These are phyloP conservation scores for Smittia sp. DNA, from an alignment of 2,888 invertebrate species.

Conservation along the genomic window DNA sequence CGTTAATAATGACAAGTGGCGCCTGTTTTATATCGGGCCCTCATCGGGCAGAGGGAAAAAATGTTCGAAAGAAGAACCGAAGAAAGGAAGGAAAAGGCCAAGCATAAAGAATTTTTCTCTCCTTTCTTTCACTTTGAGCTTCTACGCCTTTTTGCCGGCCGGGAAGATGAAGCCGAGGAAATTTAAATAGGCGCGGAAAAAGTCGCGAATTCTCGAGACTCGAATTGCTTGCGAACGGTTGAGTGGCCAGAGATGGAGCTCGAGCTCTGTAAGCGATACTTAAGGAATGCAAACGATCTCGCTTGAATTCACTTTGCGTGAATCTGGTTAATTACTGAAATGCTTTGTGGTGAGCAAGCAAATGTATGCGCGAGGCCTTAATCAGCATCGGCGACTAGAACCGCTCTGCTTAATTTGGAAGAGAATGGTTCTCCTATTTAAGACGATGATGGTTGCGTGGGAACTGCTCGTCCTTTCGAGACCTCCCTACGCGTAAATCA, in stretches of 20 bases:
- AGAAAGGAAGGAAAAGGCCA: slow-evolving; percentile 24
- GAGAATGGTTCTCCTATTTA: not conserved
- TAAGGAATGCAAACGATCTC: slow-evolving; percentile 26
- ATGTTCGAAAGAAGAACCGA: not conserved
- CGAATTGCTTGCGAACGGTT: not conserved
- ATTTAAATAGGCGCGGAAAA: slow-evolving; percentile 6
- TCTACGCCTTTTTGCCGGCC: not conserved
- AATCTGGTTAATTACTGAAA: slow-evolving; percentile 8
- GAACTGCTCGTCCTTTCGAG: slow-evolving; percentile 13
- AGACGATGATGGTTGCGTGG: slow-evolving; percentile 12
- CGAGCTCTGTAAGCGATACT: not conserved
- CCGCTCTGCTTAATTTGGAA: not conserved
- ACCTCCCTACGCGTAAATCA: slow-evolving; percentile 38
- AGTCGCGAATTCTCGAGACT: not conserved
- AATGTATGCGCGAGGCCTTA: not conserved
- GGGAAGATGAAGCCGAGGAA: not conserved
- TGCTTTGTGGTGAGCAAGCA: not conserved
- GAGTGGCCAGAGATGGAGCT: not conserved
- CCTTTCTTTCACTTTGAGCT: not conserved
- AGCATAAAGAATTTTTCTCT: slow-evolving; percentile 17
- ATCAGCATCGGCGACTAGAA: slow-evolving; percentile 15
- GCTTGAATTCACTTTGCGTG: slow-evolving; percentile 39
- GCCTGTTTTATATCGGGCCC: slow-evolving; percentile 31
- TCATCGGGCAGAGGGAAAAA: not conserved
- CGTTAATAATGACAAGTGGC: slow-evolving; percentile 39